Base-by-base conservation (phyloP, 2,888 invertebrate genomes). In the Tuta absoluta region DNA sequence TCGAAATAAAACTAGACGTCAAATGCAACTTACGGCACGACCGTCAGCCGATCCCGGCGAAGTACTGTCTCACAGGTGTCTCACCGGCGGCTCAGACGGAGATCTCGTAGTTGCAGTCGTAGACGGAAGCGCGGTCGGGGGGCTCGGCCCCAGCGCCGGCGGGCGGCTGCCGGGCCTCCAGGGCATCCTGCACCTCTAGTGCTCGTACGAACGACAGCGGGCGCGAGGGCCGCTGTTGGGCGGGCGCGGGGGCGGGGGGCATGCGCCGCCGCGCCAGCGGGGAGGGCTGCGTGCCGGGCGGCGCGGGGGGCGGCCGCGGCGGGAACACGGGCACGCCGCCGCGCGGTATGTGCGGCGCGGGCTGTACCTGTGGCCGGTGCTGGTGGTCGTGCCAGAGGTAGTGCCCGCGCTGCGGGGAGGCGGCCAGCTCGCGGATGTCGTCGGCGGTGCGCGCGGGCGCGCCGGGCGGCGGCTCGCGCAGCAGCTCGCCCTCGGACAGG, bases 21-120 rank as follows among this genome's bases (percentile, higher is more conserved):
- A 17, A 28, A 56, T 57, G 66, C 66, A 56, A 60, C 48, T 64
- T 41, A 62, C 58, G 64, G 65, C 37, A 56, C 63, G 53, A 37
- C 24, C 56, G 37, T n/a, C 56, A 56, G 53, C 12, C 21, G 53
- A 19, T 17, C 38, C 12, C 62, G 23, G 48, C 57, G 49, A 62
- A 64, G 62, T 65, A 66, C 66, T 59, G 66, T 64, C 33, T 45
- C 38, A 37, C 14, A 49, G 63, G 19, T 11, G 51, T 23, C 10
- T 17, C 49, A 12, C 41, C 14, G 45, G 45, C 60, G 66, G 66
- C 71, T 96, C 96, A 98, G 93, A 98, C 97, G 75, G 97, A 97
- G 92, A 98, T 98, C 91, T 98, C 98, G 89, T 98, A 97, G 93
- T 97, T 98, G 95, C 97, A 97, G 88, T 98, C 97, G 89, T 98